Evolutionary conservation across 1,140 invertebrate genomes (phyloP), one percentile per base, ranked within the genome.

Genomic region (Schlechtendalia chinensis): DNA sequence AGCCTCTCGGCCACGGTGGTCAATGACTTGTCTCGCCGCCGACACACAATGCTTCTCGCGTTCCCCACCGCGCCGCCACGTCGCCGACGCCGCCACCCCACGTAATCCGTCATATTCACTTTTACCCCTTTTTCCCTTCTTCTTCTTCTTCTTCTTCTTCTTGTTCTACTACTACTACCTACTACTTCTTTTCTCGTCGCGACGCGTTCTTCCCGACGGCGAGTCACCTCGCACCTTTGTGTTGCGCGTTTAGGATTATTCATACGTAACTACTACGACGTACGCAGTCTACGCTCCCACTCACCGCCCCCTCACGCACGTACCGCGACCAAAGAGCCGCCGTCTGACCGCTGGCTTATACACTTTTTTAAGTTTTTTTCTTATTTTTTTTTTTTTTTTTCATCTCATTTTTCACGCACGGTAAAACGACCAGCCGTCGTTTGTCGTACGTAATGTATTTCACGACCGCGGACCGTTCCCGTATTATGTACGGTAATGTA

Each of bases 81-180:
- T 39, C 32, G 5, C 12, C 24, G 22, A 17, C 14, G 14, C 47
- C 47, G 2, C 27, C 53, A 19, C 5, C 72, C 17, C 54, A 24
- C 54, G 54, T 77, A 77, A 77, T 77, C 72, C 56, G 72, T 77
- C 72, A 77, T 69, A 65, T 65, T 65, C 32, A n/a, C 39, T 77
- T n/a, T 77, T 77, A 77, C 56, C 72, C 72, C 72, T 58, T 77
- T 77, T 75, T 58, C 22, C 24, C 39, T 6, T 45, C 12, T 54
- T 54, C 24, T 74, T 17, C 14, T 53, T n/a, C 24, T 19, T n/a
- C n/a, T n/a, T n/a, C n/a, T n/a, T n/a, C n/a, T n/a, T n/a, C n/a
- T n/a, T n/a, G n/a, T n/a, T n/a, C n/a, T n/a, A n/a, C n/a, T n/a
- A n/a, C n/a, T n/a, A n/a, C n/a, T n/a, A n/a, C n/a, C 47, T 53